Evolutionary conservation across 1,140 invertebrate species (phyloP), one percentile per base, ranked within the genome.

Genomic region (Bursaphelenchus mucronatus): DNA sequence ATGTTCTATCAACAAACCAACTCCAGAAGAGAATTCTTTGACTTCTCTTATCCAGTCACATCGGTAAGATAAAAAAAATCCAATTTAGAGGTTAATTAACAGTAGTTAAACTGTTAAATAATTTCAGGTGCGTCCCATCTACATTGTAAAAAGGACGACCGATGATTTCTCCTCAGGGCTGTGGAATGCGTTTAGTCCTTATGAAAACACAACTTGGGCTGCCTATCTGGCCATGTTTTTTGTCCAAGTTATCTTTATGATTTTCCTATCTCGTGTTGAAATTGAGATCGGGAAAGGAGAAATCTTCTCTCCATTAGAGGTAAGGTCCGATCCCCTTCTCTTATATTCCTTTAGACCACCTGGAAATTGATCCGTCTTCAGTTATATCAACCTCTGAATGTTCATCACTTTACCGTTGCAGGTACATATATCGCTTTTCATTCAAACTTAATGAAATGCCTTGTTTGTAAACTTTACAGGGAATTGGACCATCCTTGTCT

Each of bases 131-230:
- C 45, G 66, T 9, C 66, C 66, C 0, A 66, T 41, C 9, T 68
- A 68, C 43, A 51, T 66, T 10, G 66, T 68, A 6, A 63, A 68
- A 47, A 47, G 64, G 46, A 43, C 66, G 39, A 17, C 45, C 55
- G 43, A 43, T 44, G 59, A 65, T 15, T 49, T 67, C 40, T 30
- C 61, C 8, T 67, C 65, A n/a, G 56, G 47, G 10, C 73, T 70
- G 39, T 70, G 69, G 69, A 71, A 73, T 47, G 68, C 69, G n/a
- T 70, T 70, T 19, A 72, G 49, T 8, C 69, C 69, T n/a, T 70
- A 70, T 45, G 73, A 54, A 13, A n/a, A 39, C 21, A 54, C 55
- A 11, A 72, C 67, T 44, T 70, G 69, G 69, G 17, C 43, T 40
- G 43, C 64, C 8, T 56, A 73, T 52, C 62, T 44, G 13, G 17